Evolutionary conservation across 2,113 vertebrate species (phyloP), one percentile per base, ranked within the genome.

Genomic region (Hucho hucho): DNA sequence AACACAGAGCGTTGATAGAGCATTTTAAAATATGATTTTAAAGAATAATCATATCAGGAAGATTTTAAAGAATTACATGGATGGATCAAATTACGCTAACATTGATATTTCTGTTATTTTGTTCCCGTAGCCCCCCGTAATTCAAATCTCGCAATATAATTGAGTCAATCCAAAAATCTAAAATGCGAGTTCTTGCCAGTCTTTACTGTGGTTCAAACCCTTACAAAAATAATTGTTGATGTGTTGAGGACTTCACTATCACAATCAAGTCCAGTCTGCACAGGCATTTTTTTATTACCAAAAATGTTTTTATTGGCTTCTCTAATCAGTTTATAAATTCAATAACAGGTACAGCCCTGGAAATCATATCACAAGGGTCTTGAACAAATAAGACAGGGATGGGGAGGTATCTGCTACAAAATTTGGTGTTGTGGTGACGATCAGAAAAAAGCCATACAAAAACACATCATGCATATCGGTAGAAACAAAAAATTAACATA

Each of bases 241-340:
- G 4, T 56, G 53, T 56, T 5, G 18, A 59, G 3, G 18, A 59
- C n/a, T 59, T 22, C 58, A 49, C 14, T 49, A 4, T 11, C 18
- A 59, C 20, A 59, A 61, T 22, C 18, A 61, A 22, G 58, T 61
- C 20, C 20, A 61, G n/a, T 22, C 58, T 24, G n/a, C 58, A 61
- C 18, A 61, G 58, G 58, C 58, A 59, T n/a, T 22, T n/a, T 53
- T 81, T 91, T 85, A 83, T 93, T 92, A 92, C 88, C 92, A 92
- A 89, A 88, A 83, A 79, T 49, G 29, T 83, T 91, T 92, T 93
- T 94, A 93, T 92, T 94, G 90, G 89, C 91, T 93, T 90, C 86
- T 91, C 92, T 93, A 94, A 92, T 91, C 88, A 87, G 76, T 91
- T 93, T 91, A 93, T 93, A 92, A 92, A 93, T 90, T 93, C 89